Evolutionary conservation across 1,140 invertebrate species (phyloP).

Genomic region (Himalopsyche phryganea): DNA sequence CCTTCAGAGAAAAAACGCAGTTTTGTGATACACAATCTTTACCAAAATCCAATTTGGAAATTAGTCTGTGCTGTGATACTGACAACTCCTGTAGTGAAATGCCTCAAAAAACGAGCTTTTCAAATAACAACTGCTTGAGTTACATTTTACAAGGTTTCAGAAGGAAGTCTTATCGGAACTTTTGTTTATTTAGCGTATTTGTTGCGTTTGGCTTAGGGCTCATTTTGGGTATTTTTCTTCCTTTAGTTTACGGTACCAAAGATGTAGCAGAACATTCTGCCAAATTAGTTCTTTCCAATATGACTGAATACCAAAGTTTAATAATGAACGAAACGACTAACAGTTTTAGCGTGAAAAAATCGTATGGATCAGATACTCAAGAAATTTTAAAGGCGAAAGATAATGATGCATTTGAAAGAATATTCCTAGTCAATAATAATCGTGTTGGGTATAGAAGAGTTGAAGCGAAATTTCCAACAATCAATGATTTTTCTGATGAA

Average conservation of each 20-base stretch:
- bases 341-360: neutral
- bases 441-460: conserved; percentile 4
- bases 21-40: too few relatives aligned
- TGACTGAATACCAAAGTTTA: neutral
- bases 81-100: conserved; percentile 2
- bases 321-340: neutral
- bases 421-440: conserved; percentile 11
- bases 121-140: neutral
- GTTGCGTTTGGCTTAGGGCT: conserved; percentile 29
- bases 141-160: neutral
- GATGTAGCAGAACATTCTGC: neutral
- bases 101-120: conserved; percentile 1
- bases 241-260: conserved; percentile 23
- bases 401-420: conserved; percentile 10
- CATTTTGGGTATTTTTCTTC: conserved; percentile 28
- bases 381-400: neutral
- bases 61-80: neutral
- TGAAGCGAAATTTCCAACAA: conserved; percentile 8
- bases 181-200: conserved; percentile 25
- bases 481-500: neutral
- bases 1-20: neutral
- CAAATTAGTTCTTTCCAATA: neutral
- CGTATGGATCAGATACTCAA: conserved; percentile 1
- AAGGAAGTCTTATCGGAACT: conserved; percentile 16
- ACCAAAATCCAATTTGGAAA: too few relatives aligned